Evolutionary conservation across 2,888 invertebrate species (phyloP).

Genomic region (Amphipoea lucens): DNA sequence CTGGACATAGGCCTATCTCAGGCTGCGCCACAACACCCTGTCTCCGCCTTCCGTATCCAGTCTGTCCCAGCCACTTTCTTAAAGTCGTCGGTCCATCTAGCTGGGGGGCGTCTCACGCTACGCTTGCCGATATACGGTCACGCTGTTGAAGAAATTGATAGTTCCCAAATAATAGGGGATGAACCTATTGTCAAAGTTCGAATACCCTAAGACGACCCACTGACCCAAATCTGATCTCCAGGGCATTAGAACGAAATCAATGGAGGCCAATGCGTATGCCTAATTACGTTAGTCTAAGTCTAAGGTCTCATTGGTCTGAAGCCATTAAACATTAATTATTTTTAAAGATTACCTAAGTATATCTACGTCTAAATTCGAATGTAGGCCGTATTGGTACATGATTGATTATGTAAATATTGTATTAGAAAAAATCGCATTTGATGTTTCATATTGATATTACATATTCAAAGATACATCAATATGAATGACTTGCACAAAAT

Average conservation of each 20-base stretch:
- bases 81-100: no score
- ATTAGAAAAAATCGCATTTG: background rate
- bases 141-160: background rate
- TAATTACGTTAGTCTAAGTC: background rate
- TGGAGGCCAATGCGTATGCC: background rate
- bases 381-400: slow-evolving; percentile 7
- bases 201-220: no score
- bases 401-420: slow-evolving; percentile 19
- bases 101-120: no score
- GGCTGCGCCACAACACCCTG: no score
- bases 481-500: slow-evolving; percentile 33
- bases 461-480: background rate
- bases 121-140: no score
- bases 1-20: no score
- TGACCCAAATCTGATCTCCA: background rate
- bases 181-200: background rate
- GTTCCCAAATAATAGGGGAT: background rate
- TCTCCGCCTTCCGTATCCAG: no score
- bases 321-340: slow-evolving; percentile 16
- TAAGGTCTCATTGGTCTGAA: background rate
- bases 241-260: background rate
- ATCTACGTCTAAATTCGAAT: background rate
- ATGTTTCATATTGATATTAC: background rate
- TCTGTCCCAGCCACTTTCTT: no score
- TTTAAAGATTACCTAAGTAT: background rate